Evolutionary conservation across 2,113 vertebrate species (phyloP).

Genomic region (Tursiops truncatus): DNA sequence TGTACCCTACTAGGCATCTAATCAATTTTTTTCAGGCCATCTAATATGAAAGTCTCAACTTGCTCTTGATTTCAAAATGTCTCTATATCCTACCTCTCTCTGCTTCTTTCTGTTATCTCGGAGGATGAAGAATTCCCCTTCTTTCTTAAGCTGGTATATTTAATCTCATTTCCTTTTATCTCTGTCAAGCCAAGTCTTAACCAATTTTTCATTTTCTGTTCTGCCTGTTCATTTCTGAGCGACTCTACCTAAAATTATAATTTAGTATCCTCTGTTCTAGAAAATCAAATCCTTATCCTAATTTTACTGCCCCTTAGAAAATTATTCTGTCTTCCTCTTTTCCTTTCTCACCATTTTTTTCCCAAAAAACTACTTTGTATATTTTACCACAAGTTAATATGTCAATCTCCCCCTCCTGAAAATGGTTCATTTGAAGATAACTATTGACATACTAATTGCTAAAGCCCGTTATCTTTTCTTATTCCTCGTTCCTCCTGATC

Average conservation of each 20-base stretch:
- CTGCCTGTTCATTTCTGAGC: not conserved
- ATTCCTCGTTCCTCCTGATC: not conserved
- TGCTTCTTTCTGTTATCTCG: not conserved
- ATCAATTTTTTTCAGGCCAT: not conserved
- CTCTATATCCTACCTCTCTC: not conserved
- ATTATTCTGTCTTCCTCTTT: not conserved
- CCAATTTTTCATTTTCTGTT: not conserved
- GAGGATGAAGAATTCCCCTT: not conserved
- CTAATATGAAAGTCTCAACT: not conserved
- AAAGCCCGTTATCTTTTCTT: not conserved
- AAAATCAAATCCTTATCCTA: not conserved
- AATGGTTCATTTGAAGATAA: not conserved
- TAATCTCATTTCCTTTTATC: not conserved
- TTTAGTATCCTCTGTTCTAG: not conserved
- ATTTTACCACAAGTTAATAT: not conserved
- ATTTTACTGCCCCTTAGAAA: not conserved
- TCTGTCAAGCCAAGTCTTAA: not conserved
- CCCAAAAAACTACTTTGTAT: not conserved
- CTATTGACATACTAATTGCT: not conserved
- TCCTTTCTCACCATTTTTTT: not conserved
- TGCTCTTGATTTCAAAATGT: not conserved
- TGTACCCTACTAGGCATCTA: not conserved
- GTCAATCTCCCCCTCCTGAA: not conserved
- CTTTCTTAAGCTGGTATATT: not conserved
- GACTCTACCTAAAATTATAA: not conserved